These are phyloP conservation scores for Ceratosolen fusciceps DNA, from an alignment of 1,140 invertebrate genomes.

Conservation along the genomic window DNA sequence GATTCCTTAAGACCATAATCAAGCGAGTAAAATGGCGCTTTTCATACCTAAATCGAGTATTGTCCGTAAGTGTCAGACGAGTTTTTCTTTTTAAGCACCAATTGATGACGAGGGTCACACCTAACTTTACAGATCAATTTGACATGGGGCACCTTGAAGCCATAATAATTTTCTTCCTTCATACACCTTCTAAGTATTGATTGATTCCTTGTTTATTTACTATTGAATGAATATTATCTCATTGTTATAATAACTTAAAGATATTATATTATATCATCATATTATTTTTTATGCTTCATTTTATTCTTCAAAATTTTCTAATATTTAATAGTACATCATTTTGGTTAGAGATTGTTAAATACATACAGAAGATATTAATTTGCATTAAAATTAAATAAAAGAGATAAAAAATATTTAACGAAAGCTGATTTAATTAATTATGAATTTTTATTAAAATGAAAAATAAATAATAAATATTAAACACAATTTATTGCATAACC, in stretches of 20 bases:
- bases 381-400: neutral
- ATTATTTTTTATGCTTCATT: neutral
- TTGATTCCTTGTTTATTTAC: constrained; percentile 13
- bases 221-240: constrained; percentile 30
- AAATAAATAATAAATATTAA: too few species aligned
- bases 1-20: constrained; percentile 56
- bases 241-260: constrained; percentile 12
- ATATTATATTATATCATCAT: neutral
- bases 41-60: constrained; percentile 58
- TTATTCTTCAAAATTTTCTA: neutral
- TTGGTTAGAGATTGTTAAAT: too few species aligned
- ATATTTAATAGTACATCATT: too few species aligned
- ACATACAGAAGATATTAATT: too few species aligned
- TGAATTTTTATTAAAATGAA: too few species aligned
- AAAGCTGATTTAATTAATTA: too few species aligned
- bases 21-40: constrained; percentile 54
- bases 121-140: constrained; percentile 42
- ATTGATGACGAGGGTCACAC: constrained; percentile 58
- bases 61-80: constrained; percentile 55
- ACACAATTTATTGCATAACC: too few species aligned
- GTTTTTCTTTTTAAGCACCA: constrained; percentile 54
- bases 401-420: neutral
- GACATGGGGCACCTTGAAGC: constrained; percentile 12
- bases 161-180: constrained; percentile 31
- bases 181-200: neutral